Evolutionary conservation across 37 sponge, comb jelly and placozoan genomes (phyloP), one percentile per base, ranked within the genome.

Genomic region (Bolinopsis microptera): DNA sequence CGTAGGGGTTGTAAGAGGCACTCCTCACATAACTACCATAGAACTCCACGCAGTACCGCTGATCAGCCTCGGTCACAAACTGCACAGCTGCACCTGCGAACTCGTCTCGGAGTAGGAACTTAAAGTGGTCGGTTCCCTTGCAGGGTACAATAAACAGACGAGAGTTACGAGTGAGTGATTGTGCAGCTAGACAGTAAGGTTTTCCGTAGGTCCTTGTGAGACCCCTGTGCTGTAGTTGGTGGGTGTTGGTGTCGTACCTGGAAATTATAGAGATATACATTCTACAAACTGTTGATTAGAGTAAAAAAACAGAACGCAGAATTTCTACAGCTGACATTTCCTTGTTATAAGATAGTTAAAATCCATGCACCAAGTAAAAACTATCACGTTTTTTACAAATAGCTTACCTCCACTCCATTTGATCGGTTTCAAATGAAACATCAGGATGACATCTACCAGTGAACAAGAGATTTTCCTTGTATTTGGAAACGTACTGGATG

Each of bases 91-190:
- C 5, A 72, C 75, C 75, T 5, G 22, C 25, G 31, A 30, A 72
- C 75, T 72, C 75, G 22, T 72, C 75, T 24, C 75, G 27, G 13
- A 72, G 5, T n/a, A 72, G 75, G 75, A 72, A 72, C 75, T 72
- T n/a, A n/a, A 72, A 72, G 75, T 30, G 31, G 75, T n/a, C 5
- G 31, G 5, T 72, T 72, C n/a, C 75, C 75, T 72, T 72, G 75
- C 75, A 72, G 75, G 75, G 75, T 3, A 72, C 75, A 8, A 72
- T 21, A 21, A 8, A 30, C 5, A 72, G 31, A 23, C 5, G 5
- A 72, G 31, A 2, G 31, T 30, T 72, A 2, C 75, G 5, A n/a
- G 27, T 72, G 75, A 72, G 18, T 24, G 27, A 8, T 5, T 28
- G 3, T n/a, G 27, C 5, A n/a, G 75, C 75, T 28, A 72, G 5